These are phyloP conservation scores for Panthera tigris DNA, from an alignment of 2,113 vertebrate species.

Conservation along the genomic window DNA sequence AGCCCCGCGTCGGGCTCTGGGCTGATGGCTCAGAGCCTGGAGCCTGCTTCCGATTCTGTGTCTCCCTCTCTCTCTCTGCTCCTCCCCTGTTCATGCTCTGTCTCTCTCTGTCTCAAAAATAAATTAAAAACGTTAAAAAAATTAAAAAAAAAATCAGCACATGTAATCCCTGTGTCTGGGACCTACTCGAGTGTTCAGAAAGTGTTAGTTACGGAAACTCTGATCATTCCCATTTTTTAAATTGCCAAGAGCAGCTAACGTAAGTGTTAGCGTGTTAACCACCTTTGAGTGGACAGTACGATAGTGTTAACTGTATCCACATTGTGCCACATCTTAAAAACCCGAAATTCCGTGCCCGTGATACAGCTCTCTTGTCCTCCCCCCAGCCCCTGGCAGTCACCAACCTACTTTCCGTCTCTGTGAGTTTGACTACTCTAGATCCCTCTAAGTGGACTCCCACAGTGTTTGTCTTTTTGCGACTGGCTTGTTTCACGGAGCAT, in stretches of 20 bases:
- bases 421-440: background rate
- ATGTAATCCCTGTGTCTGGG: fast-evolving
- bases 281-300: background rate
- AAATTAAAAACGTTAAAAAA: no score
- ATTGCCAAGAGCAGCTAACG: background rate
- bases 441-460: background rate
- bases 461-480: background rate
- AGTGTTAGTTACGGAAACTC: no score
- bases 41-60: no score
- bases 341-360: fast-evolving
- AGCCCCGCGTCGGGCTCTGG: no score
- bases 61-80: no score
- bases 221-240: background rate
- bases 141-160: no score
- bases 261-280: background rate
- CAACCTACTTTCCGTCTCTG: background rate
- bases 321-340: background rate
- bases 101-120: no score
- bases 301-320: background rate
- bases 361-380: background rate
- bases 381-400: background rate
- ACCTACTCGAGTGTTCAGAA: background rate
- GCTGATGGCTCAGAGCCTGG: no score
- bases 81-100: no score
- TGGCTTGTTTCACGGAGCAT: background rate